Evolutionary conservation across 2,888 invertebrate genomes (phyloP).

Genomic region (Euproctis similis): DNA sequence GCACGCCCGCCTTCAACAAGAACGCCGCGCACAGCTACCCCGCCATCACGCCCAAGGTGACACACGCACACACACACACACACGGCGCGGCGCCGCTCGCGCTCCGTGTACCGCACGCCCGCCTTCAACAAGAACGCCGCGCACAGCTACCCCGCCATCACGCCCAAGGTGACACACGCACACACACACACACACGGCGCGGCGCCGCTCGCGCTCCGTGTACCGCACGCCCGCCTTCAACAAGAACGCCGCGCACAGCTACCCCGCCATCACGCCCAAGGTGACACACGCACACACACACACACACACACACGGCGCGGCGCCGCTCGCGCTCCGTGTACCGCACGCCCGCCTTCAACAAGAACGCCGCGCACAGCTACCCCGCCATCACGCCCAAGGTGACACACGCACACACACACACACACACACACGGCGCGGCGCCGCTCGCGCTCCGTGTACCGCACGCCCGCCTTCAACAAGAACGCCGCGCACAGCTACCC

Average conservation of each 20-base stretch:
- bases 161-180: conserved; percentile 27
- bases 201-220: conserved; percentile 50
- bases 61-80: no score
- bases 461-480: conserved; percentile 59
- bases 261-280: conserved; percentile 67
- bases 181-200: conserved; percentile 19
- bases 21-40: conserved; percentile 41
- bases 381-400: conserved; percentile 69
- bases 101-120: conserved; percentile 21
- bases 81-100: conserved; percentile 5
- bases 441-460: conserved; percentile 54
- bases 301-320: conserved; percentile 25
- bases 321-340: conserved; percentile 55
- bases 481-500: conserved; percentile 41
- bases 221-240: conserved; percentile 61
- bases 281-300: no score
- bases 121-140: conserved; percentile 49
- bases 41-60: conserved; percentile 65
- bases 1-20: conserved; percentile 59
- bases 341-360: conserved; percentile 58
- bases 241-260: conserved; percentile 38
- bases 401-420: no score
- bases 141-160: no score
- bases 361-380: conserved; percentile 36
- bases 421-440: conserved; percentile 33